These are phyloP conservation scores for Globia sparganii DNA, from an alignment of 2,888 invertebrate genomes.

Conservation along the genomic window DNA sequence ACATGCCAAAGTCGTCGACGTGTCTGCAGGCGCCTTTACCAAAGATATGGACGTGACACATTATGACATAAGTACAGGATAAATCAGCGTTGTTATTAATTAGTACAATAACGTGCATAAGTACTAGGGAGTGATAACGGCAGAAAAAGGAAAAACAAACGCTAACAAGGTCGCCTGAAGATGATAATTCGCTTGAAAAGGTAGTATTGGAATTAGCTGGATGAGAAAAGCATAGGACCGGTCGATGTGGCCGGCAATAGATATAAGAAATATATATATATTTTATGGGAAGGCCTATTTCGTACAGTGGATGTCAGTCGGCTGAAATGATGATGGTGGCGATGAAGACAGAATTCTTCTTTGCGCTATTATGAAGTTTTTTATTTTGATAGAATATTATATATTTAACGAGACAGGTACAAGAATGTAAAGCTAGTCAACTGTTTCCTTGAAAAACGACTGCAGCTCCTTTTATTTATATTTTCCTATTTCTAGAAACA, in stretches of 20 bases:
- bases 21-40: conserved; percentile 30
- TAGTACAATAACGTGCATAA: conserved; percentile 34
- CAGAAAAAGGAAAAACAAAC: conserved; percentile 47
- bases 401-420: not conserved
- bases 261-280: not conserved
- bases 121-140: conserved; percentile 20
- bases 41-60: conserved; percentile 49
- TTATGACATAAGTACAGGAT: conserved; percentile 56
- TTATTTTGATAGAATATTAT: not conserved
- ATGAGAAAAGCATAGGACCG: not conserved
- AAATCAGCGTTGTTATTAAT: conserved; percentile 60
- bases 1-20: not conserved
- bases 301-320: not conserved
- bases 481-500: not conserved
- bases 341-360: not conserved
- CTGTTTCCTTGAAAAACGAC: not conserved
- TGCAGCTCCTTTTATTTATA: not conserved
- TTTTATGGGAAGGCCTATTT: not conserved
- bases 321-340: no score
- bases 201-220: not conserved
- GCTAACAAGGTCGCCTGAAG: conserved; percentile 24
- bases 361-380: not conserved
- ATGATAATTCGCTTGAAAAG: not conserved
- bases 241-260: not conserved
- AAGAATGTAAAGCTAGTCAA: not conserved